Conservation (phyloP, 2,797 vertebrate genomes). For the Pampus argenteus region DNA sequence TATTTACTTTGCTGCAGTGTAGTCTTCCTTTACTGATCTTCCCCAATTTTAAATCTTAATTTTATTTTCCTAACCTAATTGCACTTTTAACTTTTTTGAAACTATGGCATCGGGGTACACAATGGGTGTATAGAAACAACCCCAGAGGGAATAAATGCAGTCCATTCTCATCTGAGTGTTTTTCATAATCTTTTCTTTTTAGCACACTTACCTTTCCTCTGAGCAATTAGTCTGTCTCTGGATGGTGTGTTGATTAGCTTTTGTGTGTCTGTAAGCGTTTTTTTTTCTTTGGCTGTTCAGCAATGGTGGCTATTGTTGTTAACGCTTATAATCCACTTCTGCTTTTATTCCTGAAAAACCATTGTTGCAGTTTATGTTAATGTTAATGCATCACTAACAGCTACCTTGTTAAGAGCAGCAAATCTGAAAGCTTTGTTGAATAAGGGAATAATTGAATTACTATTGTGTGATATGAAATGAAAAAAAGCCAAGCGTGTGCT, state of each 20-base stretch:
- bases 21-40: constrained; percentile 7
- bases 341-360: constrained; percentile 44
- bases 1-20: constrained; percentile 1
- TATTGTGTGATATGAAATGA: background rate
- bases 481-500: background rate
- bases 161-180: constrained; percentile 28
- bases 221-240: constrained; percentile 18
- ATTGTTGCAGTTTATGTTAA: constrained; percentile 44
- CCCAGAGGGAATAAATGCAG: constrained; percentile 5
- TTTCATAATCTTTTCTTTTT: constrained; percentile 30
- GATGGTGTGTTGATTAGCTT: constrained; percentile 24
- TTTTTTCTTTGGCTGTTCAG: constrained; percentile 23
- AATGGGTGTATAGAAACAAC: constrained; percentile 11
- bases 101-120: background rate
- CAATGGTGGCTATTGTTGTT: background rate
- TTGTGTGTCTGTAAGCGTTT: constrained; percentile 20
- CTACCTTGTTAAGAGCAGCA: constrained; percentile 42
- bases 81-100: constrained; percentile 16
- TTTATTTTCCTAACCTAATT: too few relatives aligned
- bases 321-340: constrained; percentile 16
- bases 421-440: constrained; percentile 36
- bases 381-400: constrained; percentile 48
- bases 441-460: background rate
- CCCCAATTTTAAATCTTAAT: too few relatives aligned
- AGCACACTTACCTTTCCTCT: constrained; percentile 24